Evolutionary conservation across 2,797 vertebrate species (phyloP).

Genomic region (Toxotes lorentzi): DNA sequence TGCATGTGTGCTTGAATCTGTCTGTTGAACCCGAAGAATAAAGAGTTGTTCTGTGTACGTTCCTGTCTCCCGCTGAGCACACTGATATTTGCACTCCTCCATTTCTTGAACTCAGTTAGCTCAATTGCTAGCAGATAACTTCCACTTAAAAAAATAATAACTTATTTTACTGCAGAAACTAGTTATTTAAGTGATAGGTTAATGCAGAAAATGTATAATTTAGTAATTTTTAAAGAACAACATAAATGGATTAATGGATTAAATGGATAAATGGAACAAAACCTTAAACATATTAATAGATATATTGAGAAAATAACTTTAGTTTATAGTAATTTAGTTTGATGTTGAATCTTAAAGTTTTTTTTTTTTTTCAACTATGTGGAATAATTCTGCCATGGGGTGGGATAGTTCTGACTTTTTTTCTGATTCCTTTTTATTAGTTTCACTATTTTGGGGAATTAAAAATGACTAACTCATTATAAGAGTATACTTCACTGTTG

Average conservation of each 20-base stretch:
- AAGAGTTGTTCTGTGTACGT: conserved; percentile 19
- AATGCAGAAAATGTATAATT: neutral
- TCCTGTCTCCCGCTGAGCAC: conserved; percentile 2
- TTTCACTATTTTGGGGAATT: conserved; percentile 17
- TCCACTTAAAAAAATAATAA: neutral
- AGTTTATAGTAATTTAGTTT: neutral
- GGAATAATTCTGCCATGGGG: neutral
- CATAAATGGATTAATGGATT: neutral
- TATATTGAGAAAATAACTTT: neutral
- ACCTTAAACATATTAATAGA: neutral
- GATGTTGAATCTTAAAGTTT: neutral
- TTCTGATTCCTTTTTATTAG: neutral
- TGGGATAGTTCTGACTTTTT: neutral
- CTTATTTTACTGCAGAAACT: neutral
- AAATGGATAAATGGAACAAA: neutral
- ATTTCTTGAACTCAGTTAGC: conserved; percentile 4
- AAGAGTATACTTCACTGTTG: neutral
- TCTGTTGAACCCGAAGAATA: conserved; percentile 36
- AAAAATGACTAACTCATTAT: neutral
- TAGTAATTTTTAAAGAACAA: neutral
- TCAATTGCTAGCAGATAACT: conserved; percentile 16
- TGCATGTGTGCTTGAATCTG: conserved; percentile 52
- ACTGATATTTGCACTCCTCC: conserved; percentile 30
- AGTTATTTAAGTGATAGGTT: neutral
- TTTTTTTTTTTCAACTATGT: neutral